Base-by-base conservation (phyloP, 2,888 invertebrate genomes). In the Diaperis boleti region DNA sequence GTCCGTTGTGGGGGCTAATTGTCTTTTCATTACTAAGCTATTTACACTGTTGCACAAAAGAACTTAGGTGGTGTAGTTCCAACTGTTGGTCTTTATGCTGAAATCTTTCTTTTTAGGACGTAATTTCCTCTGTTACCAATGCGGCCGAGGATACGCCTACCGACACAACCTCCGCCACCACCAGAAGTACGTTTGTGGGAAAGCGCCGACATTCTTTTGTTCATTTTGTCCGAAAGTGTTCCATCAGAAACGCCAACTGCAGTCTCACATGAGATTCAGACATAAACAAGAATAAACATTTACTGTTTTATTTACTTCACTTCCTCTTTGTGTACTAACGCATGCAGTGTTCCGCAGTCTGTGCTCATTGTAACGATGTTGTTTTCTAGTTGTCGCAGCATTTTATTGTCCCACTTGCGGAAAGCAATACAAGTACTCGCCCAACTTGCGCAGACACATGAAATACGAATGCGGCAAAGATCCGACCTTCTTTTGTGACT, bases 201-300 rank as follows among this genome's bases (percentile, higher is more conserved):
- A 86, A 76, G 83, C 84, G 69, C 88, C 87, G 17, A 84, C 85
- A 75, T 87, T 86, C 81, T 84, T 85, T 76, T 89, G 89, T 76
- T 83, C 83, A 59, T 83, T 62, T 18, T 72, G 72, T 54, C 8
- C 29, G 1, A 66, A 42, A 29, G 31, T 10, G 7, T 70, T 68
- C 47, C 67, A 70, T 42, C 66, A 64, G 54, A 72, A 72, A 45
- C 64, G 62, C 5, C 69, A 67, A 41, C 47, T 70, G n/a, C 62
- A 42, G 41, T 41, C 45, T 5, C 70, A 71, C 31, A 11, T 33
- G n/a, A 33, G 11, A 33, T 10, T 10, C n/a, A 33, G 45, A 55
- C 13, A 45, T 18, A 45, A 20, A 33, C 3, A 11, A 10, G 11
- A 15, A 41, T 17, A 59, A 42, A 18, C 29, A 3, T 4, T n/a